These are phyloP conservation scores for Sphaeridia pumilis DNA, from an alignment of 2,888 invertebrate species.

Conservation along the genomic window DNA sequence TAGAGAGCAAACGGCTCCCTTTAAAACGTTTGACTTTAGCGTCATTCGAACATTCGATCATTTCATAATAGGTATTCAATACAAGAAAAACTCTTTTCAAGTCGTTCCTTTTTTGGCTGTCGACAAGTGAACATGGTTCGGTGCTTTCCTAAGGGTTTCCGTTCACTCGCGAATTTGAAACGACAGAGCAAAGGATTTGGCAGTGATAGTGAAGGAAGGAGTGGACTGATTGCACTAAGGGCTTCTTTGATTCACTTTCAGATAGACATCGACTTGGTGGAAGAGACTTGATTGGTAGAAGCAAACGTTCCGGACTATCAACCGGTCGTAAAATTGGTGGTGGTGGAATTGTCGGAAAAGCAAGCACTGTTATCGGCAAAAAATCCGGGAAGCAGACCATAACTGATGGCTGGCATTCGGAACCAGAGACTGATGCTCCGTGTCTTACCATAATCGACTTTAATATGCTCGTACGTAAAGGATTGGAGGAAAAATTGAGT, in stretches of 20 bases:
- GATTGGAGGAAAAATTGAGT: conserved; percentile 41
- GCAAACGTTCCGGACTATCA: conserved; percentile 5
- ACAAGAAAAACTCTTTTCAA: not conserved
- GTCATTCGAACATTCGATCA: conserved; percentile 3
- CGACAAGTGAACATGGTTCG: too few species aligned
- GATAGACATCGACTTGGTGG: not conserved
- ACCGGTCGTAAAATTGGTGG: conserved; percentile 37
- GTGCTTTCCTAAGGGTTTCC: too few species aligned
- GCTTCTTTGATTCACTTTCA: too few species aligned
- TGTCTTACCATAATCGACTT: conserved; percentile 60
- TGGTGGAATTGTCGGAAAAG: conserved; percentile 33
- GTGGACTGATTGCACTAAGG: too few species aligned
- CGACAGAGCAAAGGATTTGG: too few species aligned
- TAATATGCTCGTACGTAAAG: conserved; percentile 54
- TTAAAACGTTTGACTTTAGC: conserved; percentile 35
- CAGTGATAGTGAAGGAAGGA: too few species aligned
- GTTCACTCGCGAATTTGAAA: too few species aligned
- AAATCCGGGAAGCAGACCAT: not conserved
- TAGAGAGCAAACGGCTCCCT: conserved; percentile 21
- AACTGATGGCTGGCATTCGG: conserved; percentile 32
- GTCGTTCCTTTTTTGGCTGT: not conserved
- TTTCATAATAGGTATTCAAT: not conserved
- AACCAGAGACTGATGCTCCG: conserved; percentile 45
- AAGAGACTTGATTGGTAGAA: not conserved
- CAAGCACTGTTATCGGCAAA: not conserved